A percentile compares a stretch with the other conserved stretches of the same genome.
Conservation (phyloP, 2,888 invertebrate genomes). For the Drosophila ustulata region DNA sequence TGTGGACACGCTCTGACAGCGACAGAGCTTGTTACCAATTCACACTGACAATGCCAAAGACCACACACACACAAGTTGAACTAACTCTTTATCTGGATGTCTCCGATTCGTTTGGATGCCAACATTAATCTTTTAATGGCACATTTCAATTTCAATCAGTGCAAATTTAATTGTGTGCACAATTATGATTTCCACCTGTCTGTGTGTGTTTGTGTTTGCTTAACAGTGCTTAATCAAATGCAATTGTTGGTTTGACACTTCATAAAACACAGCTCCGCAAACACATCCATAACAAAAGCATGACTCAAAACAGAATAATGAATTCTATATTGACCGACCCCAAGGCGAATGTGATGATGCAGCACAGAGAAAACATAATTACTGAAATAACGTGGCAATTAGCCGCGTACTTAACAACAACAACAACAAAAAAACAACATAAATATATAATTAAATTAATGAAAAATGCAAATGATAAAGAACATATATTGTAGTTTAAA, state of each 20-base stretch:
- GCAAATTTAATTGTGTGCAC: constrained; percentile 19
- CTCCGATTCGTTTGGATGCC: not conserved
- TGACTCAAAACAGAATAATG: constrained; percentile 4
- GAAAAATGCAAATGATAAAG: not conserved
- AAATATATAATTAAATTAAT: not conserved
- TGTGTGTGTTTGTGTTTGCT: constrained; percentile 11
- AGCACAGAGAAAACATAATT: constrained; percentile 4
- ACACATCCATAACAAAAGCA: not conserved
- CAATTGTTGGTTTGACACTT: constrained; percentile 31
- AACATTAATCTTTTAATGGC: constrained; percentile 9
- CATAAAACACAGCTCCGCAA: constrained; percentile 1
- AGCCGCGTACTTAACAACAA: not conserved
- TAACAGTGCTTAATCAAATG: constrained; percentile 23
- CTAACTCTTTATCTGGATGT: not conserved
- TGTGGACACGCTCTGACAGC: constrained; percentile 9
- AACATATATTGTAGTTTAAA: constrained; percentile 13
- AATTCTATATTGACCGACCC: constrained; percentile 12
- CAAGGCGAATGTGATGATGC: constrained; percentile 29
- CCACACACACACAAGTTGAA: not conserved
- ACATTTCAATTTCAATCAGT: constrained; percentile 10
- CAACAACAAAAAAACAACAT: not conserved
- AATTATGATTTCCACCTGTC: constrained; percentile 13
- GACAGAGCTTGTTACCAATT: constrained; percentile 6
- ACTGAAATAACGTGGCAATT: constrained; percentile 6
- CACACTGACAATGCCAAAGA: constrained; percentile 1